Base-by-base conservation (phyloP, 2,113 vertebrate species). In the Notarius lentiginosus region DNA sequence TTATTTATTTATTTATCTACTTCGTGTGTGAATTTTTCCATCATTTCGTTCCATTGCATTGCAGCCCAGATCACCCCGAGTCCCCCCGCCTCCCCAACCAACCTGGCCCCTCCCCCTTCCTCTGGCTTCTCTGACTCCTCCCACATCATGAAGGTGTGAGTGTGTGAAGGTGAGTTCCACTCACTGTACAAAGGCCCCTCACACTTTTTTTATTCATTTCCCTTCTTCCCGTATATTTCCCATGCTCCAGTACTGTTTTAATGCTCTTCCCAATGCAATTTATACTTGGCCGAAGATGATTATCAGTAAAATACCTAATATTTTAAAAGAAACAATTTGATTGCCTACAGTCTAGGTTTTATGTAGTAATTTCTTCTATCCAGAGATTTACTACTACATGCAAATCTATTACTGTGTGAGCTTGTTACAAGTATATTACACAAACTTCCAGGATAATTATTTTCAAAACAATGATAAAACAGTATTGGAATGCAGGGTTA, bases 101-200 rank as follows among this genome's bases (percentile, higher is more conserved):
- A 95, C 95, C 96, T 91, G 96, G 94, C 94, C 96, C 96, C 96
- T 93, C 92, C 95, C 95, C 94, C 95, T 92, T 87, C 95, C 93
- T 95, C 96, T 93, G 96, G 97, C 91, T 93, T 91, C 91, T 91
- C 95, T 93, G 96, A 96, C 94, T 94, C 92, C 92, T 95, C 95
- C 95, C 96, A 96, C 94, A 94, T 96, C 95, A 97, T 97, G 97
- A 96, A 96, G 95, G 97, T 97, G 95, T 98, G 95, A 98, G 93
- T 92, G 92, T 91, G 94, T 90, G 76, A 88, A 97, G 96, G 98
- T 99, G 96, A 99, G 97, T 94, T 30, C 87, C 79, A 20, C 88
- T 89, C 79, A 86, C 53, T 83, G 73, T 88, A 84, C 89, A 82
- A 82, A 82, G 11, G 11, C 82, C 53, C 84, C 22, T 2, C 66